These are phyloP conservation scores for Caerostris darwini DNA, from an alignment of 1,140 invertebrate species.

Conservation along the genomic window DNA sequence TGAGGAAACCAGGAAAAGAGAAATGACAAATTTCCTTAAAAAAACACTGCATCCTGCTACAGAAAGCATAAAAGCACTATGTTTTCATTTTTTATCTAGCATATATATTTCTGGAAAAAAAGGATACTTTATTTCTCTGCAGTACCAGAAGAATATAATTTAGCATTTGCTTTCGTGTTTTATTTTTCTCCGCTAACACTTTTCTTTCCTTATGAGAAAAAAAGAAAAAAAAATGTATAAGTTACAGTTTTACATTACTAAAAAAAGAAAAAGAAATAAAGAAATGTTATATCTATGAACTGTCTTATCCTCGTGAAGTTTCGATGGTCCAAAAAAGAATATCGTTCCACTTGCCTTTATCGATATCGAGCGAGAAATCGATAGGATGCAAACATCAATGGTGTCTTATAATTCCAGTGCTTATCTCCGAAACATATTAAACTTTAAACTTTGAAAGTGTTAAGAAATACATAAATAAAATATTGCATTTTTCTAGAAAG, in stretches of 20 bases:
- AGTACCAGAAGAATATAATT: not conserved
- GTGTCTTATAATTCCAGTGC: not conserved
- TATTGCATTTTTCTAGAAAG: no score
- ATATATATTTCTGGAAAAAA: not conserved
- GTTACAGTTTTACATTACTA: not conserved
- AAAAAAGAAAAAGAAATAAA: not conserved
- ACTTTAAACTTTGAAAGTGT: no score
- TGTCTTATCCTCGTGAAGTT: not conserved
- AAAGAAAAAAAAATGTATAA: not conserved
- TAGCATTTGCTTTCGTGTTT: not conserved
- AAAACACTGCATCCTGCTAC: not conserved
- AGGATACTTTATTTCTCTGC: not conserved
- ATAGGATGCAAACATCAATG: not conserved
- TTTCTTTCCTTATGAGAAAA: not conserved
- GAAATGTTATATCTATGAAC: not conserved
- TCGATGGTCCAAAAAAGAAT: not conserved
- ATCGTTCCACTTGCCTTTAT: no score
- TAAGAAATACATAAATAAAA: no score
- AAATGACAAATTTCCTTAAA: not conserved
- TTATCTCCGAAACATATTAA: not conserved
- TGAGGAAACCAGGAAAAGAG: not conserved
- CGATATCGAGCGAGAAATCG: not conserved
- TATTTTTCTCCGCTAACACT: not conserved
- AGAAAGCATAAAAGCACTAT: not conserved
- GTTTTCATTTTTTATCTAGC: not conserved